Evolutionary conservation across 1,140 invertebrate species (phyloP).

Genomic region (Kradibia gibbosae): DNA sequence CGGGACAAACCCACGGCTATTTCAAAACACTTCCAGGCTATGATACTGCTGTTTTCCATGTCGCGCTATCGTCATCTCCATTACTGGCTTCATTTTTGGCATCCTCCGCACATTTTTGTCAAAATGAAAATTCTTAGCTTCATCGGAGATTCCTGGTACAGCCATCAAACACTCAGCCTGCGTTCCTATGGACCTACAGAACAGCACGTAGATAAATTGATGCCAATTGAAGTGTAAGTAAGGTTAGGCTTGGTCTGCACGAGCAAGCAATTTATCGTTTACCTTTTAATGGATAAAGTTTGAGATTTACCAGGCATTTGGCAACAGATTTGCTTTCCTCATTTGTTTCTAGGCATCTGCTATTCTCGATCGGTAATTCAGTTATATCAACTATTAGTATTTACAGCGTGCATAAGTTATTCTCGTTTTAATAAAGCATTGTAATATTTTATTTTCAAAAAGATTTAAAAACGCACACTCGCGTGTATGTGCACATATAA

Average conservation of each 20-base stretch:
- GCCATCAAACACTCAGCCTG: neutral
- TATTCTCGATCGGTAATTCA: neutral
- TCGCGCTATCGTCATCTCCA: slow-evolving; percentile 10
- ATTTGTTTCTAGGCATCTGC: neutral
- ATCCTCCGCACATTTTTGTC: slow-evolving; percentile 45
- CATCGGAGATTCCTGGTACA: neutral
- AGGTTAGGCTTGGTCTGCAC: neutral
- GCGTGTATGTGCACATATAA: too few species aligned
- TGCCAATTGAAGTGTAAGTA: neutral
- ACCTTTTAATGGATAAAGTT: neutral
- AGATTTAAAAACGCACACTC: neutral
- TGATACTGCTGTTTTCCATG: slow-evolving; percentile 64
- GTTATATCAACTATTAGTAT: neutral
- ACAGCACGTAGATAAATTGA: neutral
- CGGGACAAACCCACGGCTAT: slow-evolving; percentile 52
- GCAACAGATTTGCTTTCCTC: neutral
- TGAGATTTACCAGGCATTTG: neutral
- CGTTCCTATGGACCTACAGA: neutral
- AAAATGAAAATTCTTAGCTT: slow-evolving; percentile 12
- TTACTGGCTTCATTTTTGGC: slow-evolving; percentile 41
- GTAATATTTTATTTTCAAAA: neutral
- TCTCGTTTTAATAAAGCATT: neutral
- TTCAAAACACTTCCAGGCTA: slow-evolving; percentile 64
- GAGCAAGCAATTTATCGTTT: neutral
- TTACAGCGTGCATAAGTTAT: neutral